These are phyloP conservation scores for Brachionus angularis DNA, from an alignment of 1,140 invertebrate species.

Conservation along the genomic window DNA sequence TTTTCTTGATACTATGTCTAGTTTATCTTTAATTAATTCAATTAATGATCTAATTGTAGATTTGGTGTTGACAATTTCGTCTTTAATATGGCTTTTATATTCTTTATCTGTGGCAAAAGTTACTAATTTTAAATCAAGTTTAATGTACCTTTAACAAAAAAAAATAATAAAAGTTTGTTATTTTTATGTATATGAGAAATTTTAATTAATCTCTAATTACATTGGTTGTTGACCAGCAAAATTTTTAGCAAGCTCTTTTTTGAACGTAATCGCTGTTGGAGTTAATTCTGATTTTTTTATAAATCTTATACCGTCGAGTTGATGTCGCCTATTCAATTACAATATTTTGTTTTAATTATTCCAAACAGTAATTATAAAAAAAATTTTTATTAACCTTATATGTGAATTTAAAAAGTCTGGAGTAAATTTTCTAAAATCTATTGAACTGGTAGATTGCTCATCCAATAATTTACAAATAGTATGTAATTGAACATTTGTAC, in stretches of 20 bases:
- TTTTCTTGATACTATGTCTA: constrained; percentile 12
- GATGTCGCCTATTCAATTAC: not conserved
- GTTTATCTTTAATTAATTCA: constrained; percentile 9
- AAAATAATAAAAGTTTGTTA: not conserved
- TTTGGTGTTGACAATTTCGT: constrained; percentile 7
- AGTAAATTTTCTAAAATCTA: constrained; percentile 11
- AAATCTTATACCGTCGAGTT: constrained; percentile 9
- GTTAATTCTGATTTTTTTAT: not conserved
- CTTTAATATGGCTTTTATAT: constrained; percentile 11
- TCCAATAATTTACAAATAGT: constrained; percentile 34
- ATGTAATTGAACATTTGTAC: constrained; percentile 32
- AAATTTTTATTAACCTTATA: not conserved
- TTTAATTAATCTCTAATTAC: not conserved
- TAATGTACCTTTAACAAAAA: not conserved
- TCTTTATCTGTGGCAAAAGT: constrained; percentile 33
- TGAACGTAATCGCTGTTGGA: constrained; percentile 2
- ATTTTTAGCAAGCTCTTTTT: constrained; percentile 25
- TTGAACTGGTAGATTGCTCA: not conserved
- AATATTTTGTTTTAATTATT: not conserved
- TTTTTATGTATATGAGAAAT: not conserved
- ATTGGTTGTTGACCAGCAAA: constrained; percentile 1
- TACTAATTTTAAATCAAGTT: constrained; percentile 1
- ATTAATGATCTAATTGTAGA: not conserved
- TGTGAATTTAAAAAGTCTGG: constrained; percentile 5
- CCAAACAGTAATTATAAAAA: not conserved